These are phyloP conservation scores for Hylaeus volcanicus DNA, from an alignment of 1,140 invertebrate species.

Conservation along the genomic window DNA sequence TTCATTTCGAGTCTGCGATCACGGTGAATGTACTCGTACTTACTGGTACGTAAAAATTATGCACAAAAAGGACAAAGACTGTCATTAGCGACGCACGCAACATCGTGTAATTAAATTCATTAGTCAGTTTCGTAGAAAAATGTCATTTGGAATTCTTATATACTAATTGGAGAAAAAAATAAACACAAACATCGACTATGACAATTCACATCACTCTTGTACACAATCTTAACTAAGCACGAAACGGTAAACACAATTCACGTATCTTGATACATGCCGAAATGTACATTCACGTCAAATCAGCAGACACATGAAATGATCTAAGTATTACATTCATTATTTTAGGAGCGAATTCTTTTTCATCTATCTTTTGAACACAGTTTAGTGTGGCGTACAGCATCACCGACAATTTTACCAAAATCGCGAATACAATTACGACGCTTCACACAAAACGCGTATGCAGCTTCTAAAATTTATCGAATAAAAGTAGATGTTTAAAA, in stretches of 20 bases:
- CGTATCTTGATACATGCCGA: conserved; percentile 2
- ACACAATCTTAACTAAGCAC: conserved; percentile 14
- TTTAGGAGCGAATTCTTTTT: conserved; percentile 66
- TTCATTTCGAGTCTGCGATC: conserved; percentile 69
- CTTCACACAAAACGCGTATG: conserved; percentile 56
- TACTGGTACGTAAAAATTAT: conserved; percentile 25
- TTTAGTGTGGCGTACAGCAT: conserved; percentile 77
- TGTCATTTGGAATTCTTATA: conserved; percentile 1
- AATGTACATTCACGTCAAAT: conserved; percentile 68
- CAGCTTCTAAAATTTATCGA: conserved; percentile 65
- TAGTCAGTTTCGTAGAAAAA: conserved; percentile 35
- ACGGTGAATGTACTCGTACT: conserved; percentile 64
- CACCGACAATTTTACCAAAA: conserved; percentile 73
- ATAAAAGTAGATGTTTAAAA: conserved; percentile 56
- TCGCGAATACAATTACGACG: conserved; percentile 48
- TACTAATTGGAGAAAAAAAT: conserved; percentile 23
- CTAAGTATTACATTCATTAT: conserved; percentile 65
- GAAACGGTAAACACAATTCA: conserved; percentile 33
- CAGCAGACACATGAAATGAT: conserved; percentile 71
- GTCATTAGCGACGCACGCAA: conserved; percentile 2
- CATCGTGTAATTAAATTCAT: conserved; percentile 35
- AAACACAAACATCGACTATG: conserved; percentile 14
- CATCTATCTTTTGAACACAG: conserved; percentile 79
- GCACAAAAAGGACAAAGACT: conserved; percentile 13
- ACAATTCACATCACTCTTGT: conserved; percentile 20